Base-by-base conservation (phyloP, 2,797 vertebrate species). In the Micrastur ruficollis region DNA sequence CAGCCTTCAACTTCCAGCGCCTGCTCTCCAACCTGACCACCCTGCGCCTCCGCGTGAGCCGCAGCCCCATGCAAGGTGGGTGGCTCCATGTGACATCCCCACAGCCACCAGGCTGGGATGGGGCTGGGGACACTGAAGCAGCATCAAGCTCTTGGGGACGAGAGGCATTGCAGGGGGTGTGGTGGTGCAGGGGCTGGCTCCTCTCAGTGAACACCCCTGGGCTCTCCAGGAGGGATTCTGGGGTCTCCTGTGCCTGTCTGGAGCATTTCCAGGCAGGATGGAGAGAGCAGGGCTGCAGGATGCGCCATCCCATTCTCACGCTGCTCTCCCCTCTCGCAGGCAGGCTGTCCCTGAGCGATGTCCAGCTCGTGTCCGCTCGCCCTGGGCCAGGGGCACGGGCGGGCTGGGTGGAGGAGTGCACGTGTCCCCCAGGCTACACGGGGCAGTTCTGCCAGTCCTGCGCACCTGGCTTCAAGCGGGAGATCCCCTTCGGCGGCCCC, bases 371-470 rank as follows among this genome's bases (percentile, higher is more conserved):
- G 0, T 99, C 99, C 0, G 99, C 99, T n/a, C 91, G 14, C 47
- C 92, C 21, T 0, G 98, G 98, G 23, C 71, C 46, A 0, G 92
- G 92, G 31, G 49, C 89, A 0, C 42, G 36, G 8, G 99, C 98
- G 3, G 89, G 95, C 15, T 99, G 99, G 99, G 99, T 99, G 87
- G 99, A 99, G 92, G 95, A 95, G 8, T 99, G 99, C 71, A 89
- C 93, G 1, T 99, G 99, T 94, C 99, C 99, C 15, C 44, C 1
- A 1, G 99, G 98, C 20, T 99, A 99, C 42, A 12, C 31, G 0
- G 99, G 99, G 29, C 99, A 98, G 91, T 99, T 99, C 95, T 99
- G 99, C 46, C 98, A 99, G 96, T 97, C 86, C 29, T 99, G 99
- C 0, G 97, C 98, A 0, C 97, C 97, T 0, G 98, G 99, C 49